Percentiles rank a stretch among this genome's conserved stretches.
These are phyloP conservation scores for Drosophila basisetae DNA, from an alignment of 2,888 invertebrate genomes.

Conservation along the genomic window DNA sequence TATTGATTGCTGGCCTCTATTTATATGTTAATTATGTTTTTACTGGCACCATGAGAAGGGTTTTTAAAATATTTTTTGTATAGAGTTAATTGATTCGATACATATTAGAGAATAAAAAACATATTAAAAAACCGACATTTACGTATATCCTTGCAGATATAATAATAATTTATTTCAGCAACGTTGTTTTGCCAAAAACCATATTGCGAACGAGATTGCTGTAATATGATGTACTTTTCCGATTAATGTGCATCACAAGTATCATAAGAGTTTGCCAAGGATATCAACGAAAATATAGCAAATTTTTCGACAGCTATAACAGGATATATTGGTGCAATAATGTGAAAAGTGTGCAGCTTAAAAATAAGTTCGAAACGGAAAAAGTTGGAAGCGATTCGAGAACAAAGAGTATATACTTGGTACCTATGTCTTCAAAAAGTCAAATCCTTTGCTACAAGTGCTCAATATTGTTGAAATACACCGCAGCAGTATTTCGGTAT, in stretches of 20 bases:
- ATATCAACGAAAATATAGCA: neutral
- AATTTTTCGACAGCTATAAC: neutral
- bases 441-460: neutral
- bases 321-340: neutral
- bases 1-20: neutral
- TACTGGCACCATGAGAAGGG: neutral
- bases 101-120: neutral
- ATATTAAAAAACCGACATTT: neutral
- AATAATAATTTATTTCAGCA: neutral
- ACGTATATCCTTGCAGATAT: neutral
- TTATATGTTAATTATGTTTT: neutral
- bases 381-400: neutral
- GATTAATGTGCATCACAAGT: neutral
- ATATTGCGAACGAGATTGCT: neutral
- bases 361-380: neutral
- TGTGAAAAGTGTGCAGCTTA: neutral
- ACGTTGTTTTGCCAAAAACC: neutral
- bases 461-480: neutral
- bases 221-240: neutral
- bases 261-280: neutral
- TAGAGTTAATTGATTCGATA: neutral
- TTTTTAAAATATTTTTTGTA: neutral
- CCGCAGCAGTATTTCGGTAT: neutral
- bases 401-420: neutral
- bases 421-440: neutral